phyloP scores from a whole-genome alignment of 2,113 vertebrate genomes.

The Candoia aspera region DNA sequence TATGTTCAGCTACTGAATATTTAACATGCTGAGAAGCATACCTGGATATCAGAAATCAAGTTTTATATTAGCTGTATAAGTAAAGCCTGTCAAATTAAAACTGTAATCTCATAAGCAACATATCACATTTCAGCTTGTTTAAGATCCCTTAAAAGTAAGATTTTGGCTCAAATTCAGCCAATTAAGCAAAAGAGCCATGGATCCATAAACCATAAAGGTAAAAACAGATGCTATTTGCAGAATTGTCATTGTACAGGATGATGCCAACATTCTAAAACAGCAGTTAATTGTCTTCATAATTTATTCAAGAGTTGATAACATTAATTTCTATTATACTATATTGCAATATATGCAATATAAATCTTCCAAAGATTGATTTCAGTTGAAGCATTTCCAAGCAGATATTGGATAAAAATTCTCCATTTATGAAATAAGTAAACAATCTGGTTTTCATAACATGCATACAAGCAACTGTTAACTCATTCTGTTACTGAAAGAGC shows the following conservation, averaged over 20 bases:
- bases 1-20: not conserved
- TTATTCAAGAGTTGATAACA: not conserved
- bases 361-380: not conserved
- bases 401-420: not conserved
- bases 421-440: not conserved
- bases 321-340: constrained; percentile 2
- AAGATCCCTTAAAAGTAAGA: constrained; percentile 6
- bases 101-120: constrained; percentile 19
- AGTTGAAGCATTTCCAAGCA: not conserved
- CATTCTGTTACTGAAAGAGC: not conserved
- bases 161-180: constrained; percentile 14
- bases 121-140: not conserved
- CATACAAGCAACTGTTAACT: not conserved
- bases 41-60: not conserved
- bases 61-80: not conserved
- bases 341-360: constrained; percentile 1
- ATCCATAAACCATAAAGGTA: not conserved
- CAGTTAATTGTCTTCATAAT: not conserved
- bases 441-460: not conserved
- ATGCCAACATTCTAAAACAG: not conserved
- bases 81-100: not conserved
- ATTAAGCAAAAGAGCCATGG: not conserved
- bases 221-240: not conserved
- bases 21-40: not conserved
- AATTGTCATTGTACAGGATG: not conserved